A percentile compares a stretch with the other conserved stretches of the same genome.
phyloP scores from a whole-genome alignment of 1,140 invertebrate genomes.

The Leptoteleia sp. region DNA sequence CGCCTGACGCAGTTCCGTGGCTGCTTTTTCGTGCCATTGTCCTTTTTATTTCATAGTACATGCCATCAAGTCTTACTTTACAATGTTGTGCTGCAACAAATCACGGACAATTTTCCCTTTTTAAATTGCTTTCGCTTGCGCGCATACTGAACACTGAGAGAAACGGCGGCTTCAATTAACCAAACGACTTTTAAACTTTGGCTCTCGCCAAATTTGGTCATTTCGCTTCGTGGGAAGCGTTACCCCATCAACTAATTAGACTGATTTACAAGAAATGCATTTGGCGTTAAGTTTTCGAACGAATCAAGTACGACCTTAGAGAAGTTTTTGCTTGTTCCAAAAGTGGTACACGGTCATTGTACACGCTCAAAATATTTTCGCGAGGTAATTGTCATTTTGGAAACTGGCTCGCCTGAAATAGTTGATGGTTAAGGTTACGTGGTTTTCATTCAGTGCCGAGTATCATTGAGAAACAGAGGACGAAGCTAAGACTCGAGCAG shows the following conservation, averaged over 20 bases:
- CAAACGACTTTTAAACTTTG: slow-evolving; percentile 22
- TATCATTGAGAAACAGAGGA: no score
- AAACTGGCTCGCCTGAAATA: no score
- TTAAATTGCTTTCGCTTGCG: slow-evolving; percentile 17
- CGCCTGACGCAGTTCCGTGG: slow-evolving; percentile 40
- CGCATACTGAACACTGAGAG: slow-evolving; percentile 10
- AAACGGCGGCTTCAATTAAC: slow-evolving; percentile 33
- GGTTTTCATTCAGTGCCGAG: no score
- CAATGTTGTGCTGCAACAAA: slow-evolving; percentile 64
- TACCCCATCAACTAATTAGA: slow-evolving; percentile 25
- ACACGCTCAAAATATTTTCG: no score
- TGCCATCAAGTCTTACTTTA: slow-evolving; percentile 56
- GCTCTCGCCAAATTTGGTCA: slow-evolving; percentile 29
- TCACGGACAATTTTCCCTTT: slow-evolving; percentile 40
- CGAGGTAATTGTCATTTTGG: no score
- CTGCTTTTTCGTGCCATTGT: slow-evolving; percentile 60
- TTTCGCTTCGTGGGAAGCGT: slow-evolving; percentile 10
- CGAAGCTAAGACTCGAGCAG: no score
- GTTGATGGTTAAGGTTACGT: no score
- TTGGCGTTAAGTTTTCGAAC: no score
- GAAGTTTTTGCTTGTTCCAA: no score
- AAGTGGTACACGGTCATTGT: no score
- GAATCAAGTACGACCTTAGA: background rate
- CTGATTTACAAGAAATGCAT: slow-evolving; percentile 14
- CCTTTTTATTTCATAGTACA: slow-evolving; percentile 56